Evolutionary conservation across 2,888 invertebrate species (phyloP), one percentile per base, ranked within the genome.

Genomic region (Tupiocoris notatus): DNA sequence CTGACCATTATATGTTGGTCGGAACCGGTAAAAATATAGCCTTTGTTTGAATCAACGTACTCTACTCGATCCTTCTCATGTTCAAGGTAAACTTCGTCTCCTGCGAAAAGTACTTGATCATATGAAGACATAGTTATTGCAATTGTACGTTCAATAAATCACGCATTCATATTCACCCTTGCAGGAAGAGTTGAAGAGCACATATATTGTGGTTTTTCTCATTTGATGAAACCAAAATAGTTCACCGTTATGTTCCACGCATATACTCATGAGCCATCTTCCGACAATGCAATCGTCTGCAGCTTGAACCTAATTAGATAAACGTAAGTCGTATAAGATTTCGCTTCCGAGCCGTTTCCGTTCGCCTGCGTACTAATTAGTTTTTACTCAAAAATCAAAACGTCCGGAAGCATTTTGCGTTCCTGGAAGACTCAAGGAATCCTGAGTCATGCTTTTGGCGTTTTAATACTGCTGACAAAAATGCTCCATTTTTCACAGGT

Each of bases 231-330:
- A 65, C 65, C 65, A 65, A n/a, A 18, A 12, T 1, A 65, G 17
- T 7, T 22, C 24, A 1, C 25, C 65, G 23, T 65, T 18, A 6
- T 12, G 9, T 39, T 65, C 65, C 1, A 24, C 18, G 18, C 24
- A 65, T 22, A 65, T 25, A 18, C 65, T 65, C 65, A 65, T 25
- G 1, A 1, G 25, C 65, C 65, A 65, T 25, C 24, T 24, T 7
- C 65, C 65, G 39, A 65, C 18, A 25, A 65, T 65, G 65, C 65
- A 65, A 39, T 65, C 65, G 17, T 65, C 65, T 12, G 65, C 24
- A 1, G 65, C 25, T 25, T 65, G 65, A 24, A 65, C 65, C 65
- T 65, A 17, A n/a, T n/a, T n/a, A n/a, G n/a, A n/a, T n/a, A n/a
- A n/a, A n/a, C n/a, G n/a, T n/a, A n/a, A n/a, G n/a, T n/a, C n/a